Base-by-base conservation (phyloP, 2,113 vertebrate species). In the Python bivittatus region DNA sequence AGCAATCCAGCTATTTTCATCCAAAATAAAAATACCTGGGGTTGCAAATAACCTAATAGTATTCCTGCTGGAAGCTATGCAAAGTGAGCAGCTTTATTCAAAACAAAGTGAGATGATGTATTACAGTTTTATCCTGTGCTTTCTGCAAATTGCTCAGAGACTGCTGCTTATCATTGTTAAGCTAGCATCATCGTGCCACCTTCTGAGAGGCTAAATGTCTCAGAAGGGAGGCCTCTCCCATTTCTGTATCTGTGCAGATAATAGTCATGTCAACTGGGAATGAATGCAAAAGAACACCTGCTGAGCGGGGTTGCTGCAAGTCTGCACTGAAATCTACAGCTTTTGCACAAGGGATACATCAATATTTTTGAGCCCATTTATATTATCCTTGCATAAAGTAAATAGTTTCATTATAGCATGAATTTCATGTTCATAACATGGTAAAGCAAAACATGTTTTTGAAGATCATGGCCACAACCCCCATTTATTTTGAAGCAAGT, bases 111-210 rank as follows among this genome's bases (percentile, higher is more conserved):
- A 25, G 9, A 5, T 29, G 3, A 4, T 20, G 15, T 89, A 17
- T 61, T 89, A 38, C 3, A 61, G 20, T 92, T 61, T 89, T 56
- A 92, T 64, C 86, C 54, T 6, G 7, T 5, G 20, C 22, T 85
- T 85, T 64, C 22, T 64, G 44, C 79, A 89, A 85, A 48, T 25
- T 42, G 57, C n/a, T 84, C 13, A n/a, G 44, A 64, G 9, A 8
- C n/a, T 38, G 8, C 27, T 85, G 89, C 44, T 96, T 97, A 97
- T 96, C 97, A 0, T 88, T 27, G 90, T 92, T 64, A 64, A 61
- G 61, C 83, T 0, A 0, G 92, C 60, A 86, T 88, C 72, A 0
- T 1, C 84, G 57, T 90, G 42, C 7, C 1, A 17, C 25, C 27
- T 5, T 9, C 3, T 8, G 2, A 2, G 64, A 29, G 6, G 15